Percentiles rank a stretch among this genome's conserved stretches.
Conservation (phyloP, 2,113 vertebrate species). For the Scomber japonicus region DNA sequence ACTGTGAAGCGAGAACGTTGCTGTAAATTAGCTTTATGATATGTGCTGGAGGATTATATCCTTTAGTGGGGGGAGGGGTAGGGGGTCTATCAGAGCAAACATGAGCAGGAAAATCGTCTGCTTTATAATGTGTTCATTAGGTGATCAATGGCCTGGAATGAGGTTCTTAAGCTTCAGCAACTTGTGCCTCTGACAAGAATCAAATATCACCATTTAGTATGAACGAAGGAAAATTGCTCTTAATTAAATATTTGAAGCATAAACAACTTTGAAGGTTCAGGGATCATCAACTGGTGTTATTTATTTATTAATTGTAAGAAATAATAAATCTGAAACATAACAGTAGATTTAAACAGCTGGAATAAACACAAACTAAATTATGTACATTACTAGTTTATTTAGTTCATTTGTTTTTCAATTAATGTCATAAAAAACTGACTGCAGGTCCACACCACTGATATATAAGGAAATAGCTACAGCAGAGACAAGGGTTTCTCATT, state of each 20-base stretch:
- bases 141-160: constrained; percentile 9
- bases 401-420: background rate
- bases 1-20: constrained; percentile 20
- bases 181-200: constrained; percentile 22
- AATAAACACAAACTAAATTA: background rate
- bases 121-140: constrained; percentile 18
- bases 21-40: constrained; percentile 8
- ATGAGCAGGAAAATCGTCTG: constrained; percentile 17
- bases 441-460: constrained; percentile 21
- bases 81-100: background rate
- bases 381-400: background rate
- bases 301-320: background rate
- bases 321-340: too few relatives aligned
- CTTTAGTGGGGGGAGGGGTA: background rate
- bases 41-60: background rate
- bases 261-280: background rate
- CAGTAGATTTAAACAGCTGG: background rate
- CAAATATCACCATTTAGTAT: constrained; percentile 9
- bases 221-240: background rate
- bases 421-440: background rate
- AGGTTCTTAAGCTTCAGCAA: constrained; percentile 18
- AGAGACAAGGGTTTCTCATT: constrained; percentile 37
- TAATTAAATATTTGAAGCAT: constrained; percentile 11
- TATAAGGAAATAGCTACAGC: constrained; percentile 22
- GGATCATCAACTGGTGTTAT: too few relatives aligned